Evolutionary conservation across 2,888 invertebrate species (phyloP).

Genomic region (Orchestes rusci): DNA sequence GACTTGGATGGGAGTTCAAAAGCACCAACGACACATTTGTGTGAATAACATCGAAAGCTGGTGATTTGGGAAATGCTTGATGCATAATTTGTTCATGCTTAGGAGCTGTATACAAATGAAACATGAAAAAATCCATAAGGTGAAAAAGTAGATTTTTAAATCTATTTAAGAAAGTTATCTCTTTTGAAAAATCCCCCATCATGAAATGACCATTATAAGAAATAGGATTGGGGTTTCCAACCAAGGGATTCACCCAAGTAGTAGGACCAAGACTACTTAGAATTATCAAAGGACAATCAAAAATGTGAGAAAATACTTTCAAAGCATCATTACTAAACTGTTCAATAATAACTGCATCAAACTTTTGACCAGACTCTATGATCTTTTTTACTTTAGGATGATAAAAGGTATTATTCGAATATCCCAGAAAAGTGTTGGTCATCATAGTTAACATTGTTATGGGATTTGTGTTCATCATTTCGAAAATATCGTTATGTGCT

Average conservation of each 20-base stretch:
- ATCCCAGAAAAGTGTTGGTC: not conserved
- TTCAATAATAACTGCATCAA: conserved; percentile 44
- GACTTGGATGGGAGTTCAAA: conserved; percentile 16
- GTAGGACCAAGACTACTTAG: conserved; percentile 44
- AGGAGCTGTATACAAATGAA: conserved; percentile 26
- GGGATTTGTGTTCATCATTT: not conserved
- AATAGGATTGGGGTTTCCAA: conserved; percentile 46
- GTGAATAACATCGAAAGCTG: conserved; percentile 5
- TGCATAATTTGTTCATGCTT: conserved; percentile 4
- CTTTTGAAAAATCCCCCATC: conserved; percentile 39
- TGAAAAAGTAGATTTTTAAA: conserved; percentile 45
- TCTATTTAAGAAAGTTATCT: conserved; percentile 47
- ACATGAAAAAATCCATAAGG: not conserved
- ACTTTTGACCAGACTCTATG: conserved; percentile 36
- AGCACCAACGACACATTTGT: conserved; percentile 11
- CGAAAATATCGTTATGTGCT: conserved; percentile 2
- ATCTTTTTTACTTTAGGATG: conserved; percentile 33
- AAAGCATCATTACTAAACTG: conserved; percentile 47
- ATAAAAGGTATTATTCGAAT: conserved; percentile 26
- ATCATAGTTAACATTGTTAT: conserved; percentile 1
- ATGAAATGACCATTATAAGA: conserved; percentile 47
- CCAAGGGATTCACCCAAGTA: conserved; percentile 44
- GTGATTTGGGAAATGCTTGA: conserved; percentile 5
- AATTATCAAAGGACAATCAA: conserved; percentile 38
- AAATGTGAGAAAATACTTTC: conserved; percentile 40